phyloP scores from a whole-genome alignment of 2,113 vertebrate genomes.

The Ardeotis arabs region DNA sequence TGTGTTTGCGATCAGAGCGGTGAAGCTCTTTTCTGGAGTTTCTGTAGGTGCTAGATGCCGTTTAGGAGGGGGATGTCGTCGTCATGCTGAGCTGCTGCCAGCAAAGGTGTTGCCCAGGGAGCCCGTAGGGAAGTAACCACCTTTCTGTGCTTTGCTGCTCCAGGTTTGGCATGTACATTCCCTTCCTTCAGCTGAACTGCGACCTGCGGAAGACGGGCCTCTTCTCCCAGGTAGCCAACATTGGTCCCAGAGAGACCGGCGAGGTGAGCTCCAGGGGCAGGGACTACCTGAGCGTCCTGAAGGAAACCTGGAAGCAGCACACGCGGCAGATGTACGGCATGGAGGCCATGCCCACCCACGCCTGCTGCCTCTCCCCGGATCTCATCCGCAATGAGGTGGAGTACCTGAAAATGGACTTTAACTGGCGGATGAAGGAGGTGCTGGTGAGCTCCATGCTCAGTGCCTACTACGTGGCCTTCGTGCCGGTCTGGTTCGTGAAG shows the following conservation, averaged over 20 bases:
- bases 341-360: constrained; percentile 93
- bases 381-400: constrained; percentile 97
- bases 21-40: neutral
- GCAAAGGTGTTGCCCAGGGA: accelerated
- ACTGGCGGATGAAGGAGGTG: constrained; percentile 99
- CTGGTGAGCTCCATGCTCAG: constrained; percentile 98
- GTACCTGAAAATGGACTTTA: constrained; percentile 97
- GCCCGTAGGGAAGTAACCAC: neutral
- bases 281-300: constrained; percentile 90
- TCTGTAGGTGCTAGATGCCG: accelerated
- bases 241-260: constrained; percentile 86
- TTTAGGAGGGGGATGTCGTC: neutral
- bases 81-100: neutral
- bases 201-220: constrained; percentile 84
- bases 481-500: constrained; percentile 98
- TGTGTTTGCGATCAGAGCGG: neutral
- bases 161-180: constrained; percentile 99
- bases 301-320: constrained; percentile 97
- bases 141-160: neutral
- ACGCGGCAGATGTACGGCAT: constrained; percentile 88
- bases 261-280: constrained; percentile 76
- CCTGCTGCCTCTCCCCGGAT: constrained; percentile 96
- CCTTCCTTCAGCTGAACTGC: constrained; percentile 91
- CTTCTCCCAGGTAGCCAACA: constrained; percentile 83
- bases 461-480: constrained; percentile 97